Conservation (phyloP, 2,797 vertebrate genomes). For the Poliocrania exsul region DNA sequence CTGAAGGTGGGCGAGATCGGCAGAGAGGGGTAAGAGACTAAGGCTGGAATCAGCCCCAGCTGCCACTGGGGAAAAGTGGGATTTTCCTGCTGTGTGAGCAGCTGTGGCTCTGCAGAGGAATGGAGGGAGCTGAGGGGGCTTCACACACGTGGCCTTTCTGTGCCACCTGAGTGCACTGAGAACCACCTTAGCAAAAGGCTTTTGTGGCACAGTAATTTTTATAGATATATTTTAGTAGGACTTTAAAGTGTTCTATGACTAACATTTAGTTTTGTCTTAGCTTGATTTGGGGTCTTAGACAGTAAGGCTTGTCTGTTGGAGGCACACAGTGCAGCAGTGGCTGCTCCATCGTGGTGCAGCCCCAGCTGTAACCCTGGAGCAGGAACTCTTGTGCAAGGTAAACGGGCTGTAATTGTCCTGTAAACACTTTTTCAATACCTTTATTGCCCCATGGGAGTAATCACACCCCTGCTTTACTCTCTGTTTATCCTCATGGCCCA, state of each 20-base stretch:
- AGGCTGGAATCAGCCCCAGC: not conserved
- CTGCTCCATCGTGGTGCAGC: not conserved
- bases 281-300: not conserved
- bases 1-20: conserved; percentile 86
- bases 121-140: not conserved
- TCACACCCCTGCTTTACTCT: not conserved
- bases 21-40: conserved; percentile 91
- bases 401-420: not conserved
- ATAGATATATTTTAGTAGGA: not conserved
- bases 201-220: not conserved
- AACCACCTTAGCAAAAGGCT: not conserved
- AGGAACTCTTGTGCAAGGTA: not conserved
- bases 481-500: not conserved
- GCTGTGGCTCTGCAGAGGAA: not conserved
- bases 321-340: not conserved
- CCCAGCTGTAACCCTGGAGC: not conserved
- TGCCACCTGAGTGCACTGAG: not conserved
- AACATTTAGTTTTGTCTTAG: not conserved
- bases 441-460: not conserved
- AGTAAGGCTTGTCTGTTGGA: not conserved
- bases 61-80: not conserved
- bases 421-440: not conserved
- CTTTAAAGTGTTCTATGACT: not conserved
- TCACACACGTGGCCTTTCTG: not conserved
- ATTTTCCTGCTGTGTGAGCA: not conserved